Evolutionary conservation across 2,113 vertebrate species (phyloP), one percentile per base, ranked within the genome.

Genomic region (Galeopterus variegatus): DNA sequence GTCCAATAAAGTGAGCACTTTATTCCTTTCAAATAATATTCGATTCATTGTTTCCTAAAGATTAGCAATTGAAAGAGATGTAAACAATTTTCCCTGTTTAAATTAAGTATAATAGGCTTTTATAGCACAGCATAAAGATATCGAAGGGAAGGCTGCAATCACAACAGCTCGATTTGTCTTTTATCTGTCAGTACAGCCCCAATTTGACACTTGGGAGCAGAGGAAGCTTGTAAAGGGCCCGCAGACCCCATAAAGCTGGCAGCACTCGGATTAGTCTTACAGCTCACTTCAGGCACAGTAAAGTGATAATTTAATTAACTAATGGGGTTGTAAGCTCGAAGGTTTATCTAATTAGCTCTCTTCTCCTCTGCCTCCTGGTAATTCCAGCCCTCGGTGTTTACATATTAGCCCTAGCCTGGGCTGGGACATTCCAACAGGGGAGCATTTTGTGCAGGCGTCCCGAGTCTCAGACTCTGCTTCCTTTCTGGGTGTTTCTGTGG

Each of bases 111-210:
- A 97, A 98, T 98, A 98, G 97, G 79, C 84, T 98, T 99, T 99
- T 99, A 99, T 97, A 99, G 98, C 97, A 17, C 77, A 97, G 96
- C 94, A 97, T 99, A 99, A 99, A 99, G 98, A 98, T 98, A 99
- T 97, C 97, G 87, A 1, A 88, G 94, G 94, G 96, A 98, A 98
- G 98, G 97, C 98, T 17, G 93, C 97, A 93, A 90, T 93, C 97
- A 96, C 96, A 92, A 93, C 93, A 87, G 91, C 96, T 97, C 85
- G 81, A 94, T 96, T 98, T 98, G 97, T 96, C 94, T 97, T 98
- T 99, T 99, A 98, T 99, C 98, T 98, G 1, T 97, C 96, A 72
- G 75, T 92, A 98, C 90, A 97, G 96, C 98, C 97, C 98, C 98
- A 98, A 98, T 98, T 96, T 98, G 98, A 98, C 98, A 98, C 98